Percentiles rank a stretch among this genome's conserved stretches.
These are phyloP conservation scores for Esox masquinongy DNA, from an alignment of 2,797 vertebrate species.

Conservation along the genomic window DNA sequence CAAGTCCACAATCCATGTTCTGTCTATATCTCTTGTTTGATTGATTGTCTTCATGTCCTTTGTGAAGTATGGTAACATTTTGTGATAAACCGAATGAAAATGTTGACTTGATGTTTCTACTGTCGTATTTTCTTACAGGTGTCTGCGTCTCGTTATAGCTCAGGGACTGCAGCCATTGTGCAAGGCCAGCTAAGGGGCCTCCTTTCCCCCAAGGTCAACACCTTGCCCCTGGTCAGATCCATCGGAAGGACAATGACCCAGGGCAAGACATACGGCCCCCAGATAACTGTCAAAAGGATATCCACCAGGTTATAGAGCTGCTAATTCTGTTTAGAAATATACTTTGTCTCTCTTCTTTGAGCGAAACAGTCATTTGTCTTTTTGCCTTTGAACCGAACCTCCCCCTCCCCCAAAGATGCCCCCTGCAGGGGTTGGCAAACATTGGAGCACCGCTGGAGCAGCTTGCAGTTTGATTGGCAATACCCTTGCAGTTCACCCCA, in stretches of 20 bases:
- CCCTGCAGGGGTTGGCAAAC: too few relatives aligned
- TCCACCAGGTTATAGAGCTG: conserved; percentile 66
- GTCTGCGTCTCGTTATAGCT: conserved; percentile 75
- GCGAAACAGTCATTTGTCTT: not conserved
- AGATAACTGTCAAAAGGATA: conserved; percentile 82
- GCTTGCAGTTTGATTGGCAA: too few relatives aligned
- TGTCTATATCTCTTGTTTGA: not conserved
- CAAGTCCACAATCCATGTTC: too few relatives aligned
- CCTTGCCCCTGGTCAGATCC: conserved; percentile 79
- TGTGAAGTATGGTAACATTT: not conserved
- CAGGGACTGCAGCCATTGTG: conserved; percentile 76
- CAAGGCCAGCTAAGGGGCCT: conserved; percentile 80
- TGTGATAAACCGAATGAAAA: not conserved
- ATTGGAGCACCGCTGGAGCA: too few relatives aligned
- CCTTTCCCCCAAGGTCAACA: conserved; percentile 82
- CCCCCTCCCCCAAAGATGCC: too few relatives aligned
- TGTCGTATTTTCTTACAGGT: conserved; percentile 52
- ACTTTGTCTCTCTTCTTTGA: not conserved
- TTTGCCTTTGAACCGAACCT: too few relatives aligned
- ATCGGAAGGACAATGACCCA: conserved; percentile 83
- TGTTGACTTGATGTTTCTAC: not conserved
- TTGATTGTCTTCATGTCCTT: not conserved
- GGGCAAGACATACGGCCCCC: conserved; percentile 83
- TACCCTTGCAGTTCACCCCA: too few relatives aligned
- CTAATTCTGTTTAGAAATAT: too few relatives aligned